Conservation (phyloP, 2,888 invertebrate genomes). For the Hyposoter dolosus region DNA sequence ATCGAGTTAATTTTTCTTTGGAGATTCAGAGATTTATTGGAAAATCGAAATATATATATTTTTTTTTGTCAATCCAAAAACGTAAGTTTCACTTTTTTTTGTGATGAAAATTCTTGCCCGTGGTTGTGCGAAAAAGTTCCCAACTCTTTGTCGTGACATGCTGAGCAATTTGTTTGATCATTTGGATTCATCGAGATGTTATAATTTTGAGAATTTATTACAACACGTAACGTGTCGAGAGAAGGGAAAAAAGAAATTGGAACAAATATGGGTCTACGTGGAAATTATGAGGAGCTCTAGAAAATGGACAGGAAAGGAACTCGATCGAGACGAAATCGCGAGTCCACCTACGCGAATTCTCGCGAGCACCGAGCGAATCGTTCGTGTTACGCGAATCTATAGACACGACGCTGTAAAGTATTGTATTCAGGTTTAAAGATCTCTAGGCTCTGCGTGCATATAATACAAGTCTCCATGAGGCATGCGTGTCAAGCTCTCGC, state of each 20-base stretch:
- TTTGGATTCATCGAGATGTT: not conserved
- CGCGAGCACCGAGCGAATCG: constrained; percentile 76
- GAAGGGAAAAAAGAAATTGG: constrained; percentile 33
- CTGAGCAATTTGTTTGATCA: not conserved
- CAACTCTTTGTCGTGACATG: not conserved
- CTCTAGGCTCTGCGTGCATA: not conserved
- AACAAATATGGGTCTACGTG: not conserved
- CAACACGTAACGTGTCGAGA: not conserved
- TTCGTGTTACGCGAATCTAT: constrained; percentile 68
- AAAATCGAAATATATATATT: not conserved
- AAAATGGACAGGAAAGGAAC: constrained; percentile 26
- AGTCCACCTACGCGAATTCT: constrained; percentile 79
- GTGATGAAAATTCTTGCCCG: no score
- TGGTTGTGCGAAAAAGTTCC: no score
- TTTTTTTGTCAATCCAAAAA: no score
- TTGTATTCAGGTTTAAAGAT: constrained; percentile 34
- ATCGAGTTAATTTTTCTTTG: not conserved
- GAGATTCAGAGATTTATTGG: not conserved
- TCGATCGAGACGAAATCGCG: constrained; percentile 65
- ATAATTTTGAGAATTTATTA: constrained; percentile 8
- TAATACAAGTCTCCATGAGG: constrained; percentile 23
- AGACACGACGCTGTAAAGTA: constrained; percentile 5
- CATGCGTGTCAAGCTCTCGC: constrained; percentile 58
- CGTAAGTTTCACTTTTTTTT: no score
- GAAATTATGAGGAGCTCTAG: not conserved